These are phyloP conservation scores for Poecilia wingei DNA, from an alignment of 2,797 vertebrate genomes.

Conservation along the genomic window DNA sequence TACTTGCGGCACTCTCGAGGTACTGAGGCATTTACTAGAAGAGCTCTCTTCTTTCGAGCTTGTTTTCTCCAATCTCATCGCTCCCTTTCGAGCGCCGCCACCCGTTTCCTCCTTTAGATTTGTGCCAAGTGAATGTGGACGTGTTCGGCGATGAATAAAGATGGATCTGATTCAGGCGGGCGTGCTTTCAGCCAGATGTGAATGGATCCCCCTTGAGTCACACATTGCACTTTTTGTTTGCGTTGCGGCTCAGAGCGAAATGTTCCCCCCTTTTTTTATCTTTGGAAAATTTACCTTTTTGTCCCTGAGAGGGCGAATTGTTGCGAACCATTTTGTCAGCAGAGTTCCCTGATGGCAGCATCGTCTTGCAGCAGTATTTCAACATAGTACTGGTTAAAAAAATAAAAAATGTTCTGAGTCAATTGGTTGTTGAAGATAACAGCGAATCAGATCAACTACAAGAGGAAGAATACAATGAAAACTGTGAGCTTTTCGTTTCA, in stretches of 20 bases:
- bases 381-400: background rate
- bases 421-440: background rate
- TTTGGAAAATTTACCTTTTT: constrained; percentile 1
- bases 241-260: constrained; percentile 8
- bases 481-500: background rate
- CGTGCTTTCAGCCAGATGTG: constrained; percentile 43
- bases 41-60: constrained; percentile 56
- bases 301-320: background rate
- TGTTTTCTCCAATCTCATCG: constrained; percentile 55
- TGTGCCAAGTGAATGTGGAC: constrained; percentile 40
- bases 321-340: background rate
- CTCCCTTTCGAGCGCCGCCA: constrained; percentile 30
- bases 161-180: constrained; percentile 51
- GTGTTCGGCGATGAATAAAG: constrained; percentile 52
- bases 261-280: background rate
- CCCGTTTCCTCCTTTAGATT: constrained; percentile 54
- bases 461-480: background rate
- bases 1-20: constrained; percentile 34
- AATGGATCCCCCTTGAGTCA: constrained; percentile 28
- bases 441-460: background rate
- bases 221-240: constrained; percentile 37
- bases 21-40: constrained; percentile 57
- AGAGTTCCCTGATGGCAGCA: background rate
- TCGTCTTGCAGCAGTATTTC: background rate
- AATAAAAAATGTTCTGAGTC: background rate